Percentiles rank a stretch among this genome's conserved stretches.
Evolutionary conservation across 64 coral and sea anemone genomes (phyloP).

Genomic region (Pocillopora verrucosa): DNA sequence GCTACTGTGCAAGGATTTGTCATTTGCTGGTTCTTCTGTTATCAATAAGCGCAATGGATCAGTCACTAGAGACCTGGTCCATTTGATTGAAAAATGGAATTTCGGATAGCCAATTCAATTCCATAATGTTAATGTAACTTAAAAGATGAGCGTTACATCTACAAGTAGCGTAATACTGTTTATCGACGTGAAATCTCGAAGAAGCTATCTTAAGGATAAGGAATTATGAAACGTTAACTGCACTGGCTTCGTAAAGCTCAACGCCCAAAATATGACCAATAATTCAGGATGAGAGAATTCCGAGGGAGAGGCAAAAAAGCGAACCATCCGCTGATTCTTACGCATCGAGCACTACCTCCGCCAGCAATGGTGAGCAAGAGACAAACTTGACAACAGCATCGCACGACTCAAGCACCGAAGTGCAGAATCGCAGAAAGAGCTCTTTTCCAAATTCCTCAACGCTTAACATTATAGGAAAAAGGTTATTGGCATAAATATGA

Average conservation of each 20-base stretch:
- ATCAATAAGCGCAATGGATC: constrained; percentile 36
- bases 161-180: constrained; percentile 33
- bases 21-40: constrained; percentile 25
- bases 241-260: constrained; percentile 29
- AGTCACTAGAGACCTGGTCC: constrained; percentile 4
- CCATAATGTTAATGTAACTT: not conserved
- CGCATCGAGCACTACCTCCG: not conserved
- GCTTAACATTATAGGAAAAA: not conserved
- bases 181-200: constrained; percentile 5
- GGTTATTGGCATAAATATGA: constrained; percentile 6
- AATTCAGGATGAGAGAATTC: constrained; percentile 2
- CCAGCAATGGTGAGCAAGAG: not conserved
- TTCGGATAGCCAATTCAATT: constrained; percentile 13
- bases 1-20: not conserved
- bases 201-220: constrained; percentile 35
- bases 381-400: not conserved
- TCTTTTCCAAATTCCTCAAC: not conserved
- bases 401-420: not conserved
- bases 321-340: not conserved
- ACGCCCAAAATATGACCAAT: constrained; percentile 1
- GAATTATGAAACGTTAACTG: constrained; percentile 18
- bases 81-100: constrained; percentile 24
- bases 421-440: not conserved
- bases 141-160: constrained; percentile 40
- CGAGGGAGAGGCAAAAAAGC: not conserved